These are phyloP conservation scores for Typhlichthys eigenmanni DNA, from an alignment of 2,797 vertebrate species.

Conservation along the genomic window DNA sequence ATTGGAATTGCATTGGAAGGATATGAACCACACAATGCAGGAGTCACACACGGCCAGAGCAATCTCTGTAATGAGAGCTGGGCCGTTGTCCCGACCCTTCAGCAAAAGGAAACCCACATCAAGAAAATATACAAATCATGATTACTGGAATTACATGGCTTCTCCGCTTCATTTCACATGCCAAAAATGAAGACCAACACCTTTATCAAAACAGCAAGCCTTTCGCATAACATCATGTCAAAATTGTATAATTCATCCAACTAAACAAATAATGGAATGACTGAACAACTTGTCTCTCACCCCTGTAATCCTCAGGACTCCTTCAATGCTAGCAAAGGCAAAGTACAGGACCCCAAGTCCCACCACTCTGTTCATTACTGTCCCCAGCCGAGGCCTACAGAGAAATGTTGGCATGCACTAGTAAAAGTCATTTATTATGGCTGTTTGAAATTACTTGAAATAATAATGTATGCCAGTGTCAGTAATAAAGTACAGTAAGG, in stretches of 20 bases:
- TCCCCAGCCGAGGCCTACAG: conserved; percentile 84
- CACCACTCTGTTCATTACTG: conserved; percentile 87
- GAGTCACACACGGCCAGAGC: conserved; percentile 83
- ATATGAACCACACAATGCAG: conserved; percentile 86
- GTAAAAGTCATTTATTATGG: too few relatives aligned
- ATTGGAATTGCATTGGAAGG: conserved; percentile 69
- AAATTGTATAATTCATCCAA: background rate
- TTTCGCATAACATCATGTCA: background rate
- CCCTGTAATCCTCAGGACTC: conserved; percentile 84
- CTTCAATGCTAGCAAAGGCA: conserved; percentile 82
- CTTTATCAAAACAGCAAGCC: conserved; percentile 3
- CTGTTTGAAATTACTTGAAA: too few relatives aligned
- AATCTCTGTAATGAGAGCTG: conserved; percentile 77
- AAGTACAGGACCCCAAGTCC: conserved; percentile 86
- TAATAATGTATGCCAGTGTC: background rate
- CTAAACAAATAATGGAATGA: background rate
- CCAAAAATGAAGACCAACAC: background rate
- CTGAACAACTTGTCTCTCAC: conserved; percentile 67
- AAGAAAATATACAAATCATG: conserved; percentile 39
- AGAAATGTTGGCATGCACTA: background rate
- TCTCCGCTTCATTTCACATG: conserved; percentile 19
- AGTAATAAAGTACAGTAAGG: background rate
- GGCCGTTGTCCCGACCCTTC: conserved; percentile 79
- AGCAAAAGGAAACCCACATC: conserved; percentile 32
- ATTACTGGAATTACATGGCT: background rate